Base-by-base conservation (phyloP, 2,888 invertebrate genomes). In the Stenichneumon culpator region DNA sequence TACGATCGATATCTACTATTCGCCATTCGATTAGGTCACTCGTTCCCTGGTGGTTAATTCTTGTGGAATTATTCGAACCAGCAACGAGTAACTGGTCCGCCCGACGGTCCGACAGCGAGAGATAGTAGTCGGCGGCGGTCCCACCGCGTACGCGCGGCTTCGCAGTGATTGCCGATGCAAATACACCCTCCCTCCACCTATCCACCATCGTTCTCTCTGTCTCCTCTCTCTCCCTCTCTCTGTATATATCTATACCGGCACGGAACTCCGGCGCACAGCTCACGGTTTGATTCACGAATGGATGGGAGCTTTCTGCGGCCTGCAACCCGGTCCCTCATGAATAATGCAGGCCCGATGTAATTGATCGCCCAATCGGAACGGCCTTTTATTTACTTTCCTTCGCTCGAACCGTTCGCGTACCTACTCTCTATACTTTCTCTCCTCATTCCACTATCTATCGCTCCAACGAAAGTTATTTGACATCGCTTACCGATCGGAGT, bases 291-390 rank as follows among this genome's bases (percentile, higher is more conserved):
- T 91, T 90, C 89, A 88, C 87, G 87, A 86, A 83, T 80, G 78
- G 82, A 77, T 81, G 79, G 83, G 80, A 84, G 80, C 83, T 93
- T 93, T 93, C 93, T 92, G 92, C 91, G 92, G 92, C 92, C 92
- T 92, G 92, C 91, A 89, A 91, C 91, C 90, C 85, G 85, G 85
- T 89, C 89, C 90, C 91, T 92, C 90, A 93, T 93, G 93, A 93
- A 93, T 93, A 93, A 93, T 93, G 93, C 93, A 93, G 90, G 89
- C 92, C 89, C 90, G 89, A 93, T 93, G 93, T 93, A 93, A 93
- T 93, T 93, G 93, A 93, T 93, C 93, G 92, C 91, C 93, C 93
- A 93, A 93, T 93, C 92, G 93, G 93, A 93, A 93, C 93, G 92
- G 93, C 93, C 93, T 93, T 93, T 93, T 93, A 93, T 93, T 93